Evolutionary conservation across 2,797 vertebrate genomes (phyloP).

Genomic region (Ctenopoma multispine): DNA sequence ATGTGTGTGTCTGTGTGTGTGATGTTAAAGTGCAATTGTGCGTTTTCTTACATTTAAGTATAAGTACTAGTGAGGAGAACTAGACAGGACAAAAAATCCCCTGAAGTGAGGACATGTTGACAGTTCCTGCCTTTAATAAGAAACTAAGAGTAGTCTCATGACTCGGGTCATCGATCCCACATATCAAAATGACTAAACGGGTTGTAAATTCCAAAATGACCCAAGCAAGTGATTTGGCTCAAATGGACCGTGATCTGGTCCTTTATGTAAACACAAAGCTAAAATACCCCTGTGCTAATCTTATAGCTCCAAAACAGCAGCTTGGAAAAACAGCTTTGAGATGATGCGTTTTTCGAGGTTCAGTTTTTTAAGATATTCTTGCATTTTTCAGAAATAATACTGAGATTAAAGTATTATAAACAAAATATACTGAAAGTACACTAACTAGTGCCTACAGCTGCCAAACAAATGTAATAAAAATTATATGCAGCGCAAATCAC

Average conservation of each 20-base stretch:
- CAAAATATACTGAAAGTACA: no score
- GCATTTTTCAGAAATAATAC: no score
- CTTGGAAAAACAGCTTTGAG: no score
- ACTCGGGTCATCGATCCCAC: background rate
- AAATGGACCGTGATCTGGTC: no score
- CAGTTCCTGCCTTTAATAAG: background rate
- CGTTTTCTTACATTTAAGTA: slow-evolving; percentile 6
- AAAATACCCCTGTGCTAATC: background rate
- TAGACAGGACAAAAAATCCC: slow-evolving; percentile 36
- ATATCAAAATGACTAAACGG: background rate
- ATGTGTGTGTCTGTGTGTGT: slow-evolving; percentile 9
- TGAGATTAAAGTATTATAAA: no score
- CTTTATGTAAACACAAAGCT: background rate
- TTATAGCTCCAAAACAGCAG: no score
- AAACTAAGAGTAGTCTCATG: background rate
- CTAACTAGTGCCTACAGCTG: no score
- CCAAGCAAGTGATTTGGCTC: no score
- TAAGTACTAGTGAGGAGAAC: slow-evolving; percentile 3
- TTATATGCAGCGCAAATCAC: no score
- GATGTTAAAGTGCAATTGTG: background rate
- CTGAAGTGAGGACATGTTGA: slow-evolving; percentile 2
- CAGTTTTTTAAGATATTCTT: no score
- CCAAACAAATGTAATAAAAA: no score
- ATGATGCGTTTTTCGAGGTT: no score
- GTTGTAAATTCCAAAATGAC: slow-evolving; percentile 17